Percentiles rank a stretch among this genome's conserved stretches.
These are phyloP conservation scores for Gallinago stenura DNA, from an alignment of 2,797 vertebrate species.

Conservation along the genomic window DNA sequence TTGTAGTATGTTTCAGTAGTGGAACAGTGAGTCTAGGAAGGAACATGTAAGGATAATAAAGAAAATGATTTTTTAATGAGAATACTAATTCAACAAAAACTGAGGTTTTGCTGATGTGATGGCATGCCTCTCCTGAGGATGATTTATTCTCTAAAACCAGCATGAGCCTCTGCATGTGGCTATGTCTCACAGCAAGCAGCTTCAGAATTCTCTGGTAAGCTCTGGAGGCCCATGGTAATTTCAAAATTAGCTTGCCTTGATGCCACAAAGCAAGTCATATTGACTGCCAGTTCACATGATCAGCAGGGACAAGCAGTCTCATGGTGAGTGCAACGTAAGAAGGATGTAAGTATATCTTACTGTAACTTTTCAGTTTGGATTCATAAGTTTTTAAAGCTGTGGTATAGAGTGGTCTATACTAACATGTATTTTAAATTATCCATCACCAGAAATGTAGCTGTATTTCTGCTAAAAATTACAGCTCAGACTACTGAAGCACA, in stretches of 20 bases:
- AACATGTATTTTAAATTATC: not conserved
- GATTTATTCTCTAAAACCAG: constrained; percentile 63
- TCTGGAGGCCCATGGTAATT: constrained; percentile 46
- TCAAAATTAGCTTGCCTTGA: constrained; percentile 64
- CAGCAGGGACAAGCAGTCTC: constrained; percentile 11
- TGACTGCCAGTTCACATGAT: constrained; percentile 37
- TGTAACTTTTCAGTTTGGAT: constrained; percentile 8
- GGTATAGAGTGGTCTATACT: not conserved
- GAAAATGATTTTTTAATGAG: constrained; percentile 34
- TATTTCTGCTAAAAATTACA: not conserved
- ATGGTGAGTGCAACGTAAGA: not conserved
- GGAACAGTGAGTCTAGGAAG: not conserved
- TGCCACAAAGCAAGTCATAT: constrained; percentile 35
- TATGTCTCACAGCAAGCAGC: constrained; percentile 60
- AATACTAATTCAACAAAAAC: constrained; percentile 18
- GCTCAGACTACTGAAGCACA: not conserved
- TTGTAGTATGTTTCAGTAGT: not conserved
- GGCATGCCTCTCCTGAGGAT: constrained; percentile 42
- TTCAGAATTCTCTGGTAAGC: constrained; percentile 58
- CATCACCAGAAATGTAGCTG: not conserved
- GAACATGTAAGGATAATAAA: not conserved
- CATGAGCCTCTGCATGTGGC: constrained; percentile 54
- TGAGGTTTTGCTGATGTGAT: constrained; percentile 45
- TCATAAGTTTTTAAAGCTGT: not conserved
- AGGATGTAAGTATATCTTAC: not conserved